Evolutionary conservation across 2,888 invertebrate species (phyloP), one percentile per base, ranked within the genome.

Genomic region (Phragmatobia fuliginosa): DNA sequence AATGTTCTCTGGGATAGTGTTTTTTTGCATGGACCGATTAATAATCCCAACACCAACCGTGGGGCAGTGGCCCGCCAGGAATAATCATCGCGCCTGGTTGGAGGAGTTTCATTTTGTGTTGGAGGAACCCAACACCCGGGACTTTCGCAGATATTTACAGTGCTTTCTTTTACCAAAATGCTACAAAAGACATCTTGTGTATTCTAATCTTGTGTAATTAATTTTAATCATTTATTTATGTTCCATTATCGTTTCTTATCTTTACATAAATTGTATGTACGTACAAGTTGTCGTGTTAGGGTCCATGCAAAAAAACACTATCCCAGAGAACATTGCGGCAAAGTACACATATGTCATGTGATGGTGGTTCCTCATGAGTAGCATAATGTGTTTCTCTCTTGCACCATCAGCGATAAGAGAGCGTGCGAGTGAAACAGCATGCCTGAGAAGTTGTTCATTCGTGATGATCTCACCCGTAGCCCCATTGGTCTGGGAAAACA

Each of bases 21-120:
- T 87, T 0, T 85, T 87, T 31, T 64, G 85, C 71, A 79, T 88
- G 71, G 90, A 90, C n/a, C n/a, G n/a, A n/a, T n/a, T n/a, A n/a
- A n/a, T n/a, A n/a, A n/a, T n/a, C n/a, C n/a, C n/a, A n/a, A n/a
- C n/a, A n/a, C n/a, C n/a, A n/a, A n/a, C n/a, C n/a, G n/a, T n/a
- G n/a, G n/a, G n/a, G n/a, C n/a, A n/a, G n/a, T n/a, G n/a, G n/a
- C n/a, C n/a, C n/a, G n/a, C n/a, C n/a, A n/a, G n/a, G n/a, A n/a
- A n/a, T n/a, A n/a, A n/a, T n/a, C n/a, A n/a, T n/a, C n/a, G n/a
- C n/a, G n/a, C n/a, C n/a, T n/a, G n/a, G n/a, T n/a, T n/a, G n/a
- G n/a, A n/a, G n/a, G n/a, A n/a, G n/a, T n/a, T n/a, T n/a, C n/a
- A n/a, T n/a, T n/a, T n/a, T n/a, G n/a, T n/a, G n/a, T n/a, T n/a